Conservation (phyloP, 1,140 invertebrate species). For the Mylabris phalerata region DNA sequence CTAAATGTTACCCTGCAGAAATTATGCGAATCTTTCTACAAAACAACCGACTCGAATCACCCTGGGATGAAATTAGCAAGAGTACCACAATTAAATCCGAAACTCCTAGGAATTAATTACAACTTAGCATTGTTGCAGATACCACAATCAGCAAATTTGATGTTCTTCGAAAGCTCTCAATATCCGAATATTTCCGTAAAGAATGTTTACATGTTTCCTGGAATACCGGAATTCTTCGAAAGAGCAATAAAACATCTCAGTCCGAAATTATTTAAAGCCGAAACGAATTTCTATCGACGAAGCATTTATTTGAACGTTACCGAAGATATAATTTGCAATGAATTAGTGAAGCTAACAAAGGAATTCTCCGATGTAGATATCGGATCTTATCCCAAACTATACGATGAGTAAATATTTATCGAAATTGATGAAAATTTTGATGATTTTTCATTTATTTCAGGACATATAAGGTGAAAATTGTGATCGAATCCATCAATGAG, state of each 20-base stretch:
- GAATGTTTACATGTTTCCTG: slow-evolving; percentile 76
- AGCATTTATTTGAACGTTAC: slow-evolving; percentile 44
- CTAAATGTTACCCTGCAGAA: slow-evolving; percentile 54
- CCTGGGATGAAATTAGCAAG: slow-evolving; percentile 47
- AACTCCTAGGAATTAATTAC: background rate
- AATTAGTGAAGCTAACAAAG: slow-evolving; percentile 41
- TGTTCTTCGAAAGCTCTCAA: slow-evolving; percentile 39
- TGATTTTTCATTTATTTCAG: slow-evolving; percentile 29
- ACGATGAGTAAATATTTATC: slow-evolving; percentile 38
- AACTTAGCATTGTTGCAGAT: slow-evolving; percentile 37
- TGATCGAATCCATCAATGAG: slow-evolving; percentile 44
- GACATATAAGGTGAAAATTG: slow-evolving; percentile 46
- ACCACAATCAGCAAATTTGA: slow-evolving; percentile 43
- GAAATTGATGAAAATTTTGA: slow-evolving; percentile 5
- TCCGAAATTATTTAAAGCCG: slow-evolving; percentile 41
- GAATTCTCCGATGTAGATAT: slow-evolving; percentile 46
- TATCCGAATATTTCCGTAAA: slow-evolving; percentile 61
- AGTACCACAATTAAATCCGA: background rate
- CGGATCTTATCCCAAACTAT: slow-evolving; percentile 48
- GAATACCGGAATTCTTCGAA: slow-evolving; percentile 62
- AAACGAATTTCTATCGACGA: slow-evolving; percentile 41
- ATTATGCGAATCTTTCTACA: slow-evolving; percentile 49
- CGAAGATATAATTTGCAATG: slow-evolving; percentile 44
- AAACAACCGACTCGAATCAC: slow-evolving; percentile 34
- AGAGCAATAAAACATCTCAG: slow-evolving; percentile 46